Evolutionary conservation across 1,140 invertebrate genomes (phyloP), one percentile per base, ranked within the genome.

Genomic region (Orius laevigatus): DNA sequence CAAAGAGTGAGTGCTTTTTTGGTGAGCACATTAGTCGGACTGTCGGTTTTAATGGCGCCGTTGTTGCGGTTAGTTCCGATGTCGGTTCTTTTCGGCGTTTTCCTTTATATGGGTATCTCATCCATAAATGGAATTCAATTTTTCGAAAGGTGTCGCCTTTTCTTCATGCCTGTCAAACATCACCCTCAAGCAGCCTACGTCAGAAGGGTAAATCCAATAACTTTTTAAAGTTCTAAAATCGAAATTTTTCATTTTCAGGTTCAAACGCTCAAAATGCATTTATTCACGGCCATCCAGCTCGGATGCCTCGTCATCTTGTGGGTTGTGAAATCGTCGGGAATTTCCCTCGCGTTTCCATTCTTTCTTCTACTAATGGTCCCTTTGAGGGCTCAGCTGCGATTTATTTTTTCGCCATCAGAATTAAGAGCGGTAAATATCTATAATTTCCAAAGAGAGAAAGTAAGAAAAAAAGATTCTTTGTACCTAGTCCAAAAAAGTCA

Each of bases 71-170:
- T 81, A 10, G 84, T 95, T 47, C 91, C 93, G 2, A 84, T 95
- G 72, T 77, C 92, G 8, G 90, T 94, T 40, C 70, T 98, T 2
- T 90, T 96, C 61, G 93, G 93, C 20, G 86, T 97, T 2, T 98
- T 98, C 62, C 70, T 97, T 0, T 98, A 97, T 67, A 91, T 97
- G 82, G 93, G 93, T 32, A 78, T 94, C 46, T 89, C 89, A 0
- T 87, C 90, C 1, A 82, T 90, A 34, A 83, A 80, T 58, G 89
- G 89, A 41, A 87, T 94, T 14, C 90, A 95, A 65, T 76, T 95
- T 59, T 89, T 91, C 62, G 87, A 94, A 55, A 60, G 72, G 55
- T 67, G 85, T 44, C 75, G 82, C 53, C 66, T 96, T 6, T 76
- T 93, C 38, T 79, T 95, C 53, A 91, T 93, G 78, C 90, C 89